Base-by-base conservation (phyloP, 2,113 vertebrate species). In the Paratilapia polleni region DNA sequence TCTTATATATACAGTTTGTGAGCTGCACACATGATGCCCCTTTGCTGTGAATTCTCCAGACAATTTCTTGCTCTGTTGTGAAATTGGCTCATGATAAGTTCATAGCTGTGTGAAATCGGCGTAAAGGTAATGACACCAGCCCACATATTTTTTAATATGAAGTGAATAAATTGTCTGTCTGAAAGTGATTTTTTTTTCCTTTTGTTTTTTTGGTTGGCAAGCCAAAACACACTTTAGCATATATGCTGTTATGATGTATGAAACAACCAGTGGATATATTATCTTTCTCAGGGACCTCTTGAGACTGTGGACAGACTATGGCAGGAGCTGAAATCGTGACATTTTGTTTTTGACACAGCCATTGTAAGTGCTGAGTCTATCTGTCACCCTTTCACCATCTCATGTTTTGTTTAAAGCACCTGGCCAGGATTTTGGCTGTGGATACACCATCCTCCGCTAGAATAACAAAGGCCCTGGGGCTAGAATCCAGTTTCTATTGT, bases 331-430 rank as follows among this genome's bases (percentile, higher is more conserved):
- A 76, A 85, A 76, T 12, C 8, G 8, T 82, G 78, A 66, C 75
- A 77, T 89, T 91, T 84, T 62, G 49, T 52, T 78, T 62, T 59
- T 41, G 28, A n/a, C 78, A 24, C 57, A 64, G 78, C 57, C n/a
- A 26, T 87, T 88, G 80, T 74, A 24, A 12, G 49, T 83, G 66
- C 43, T 63, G 20, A 76, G 75, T 80, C 79, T 26, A 49, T 62
- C 63, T 75, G 75, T 85, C 85, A 57, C 14, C 57, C 47, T 28
- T 36, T 78, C 73, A 9, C 61, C 38, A 66, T 74, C 64, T 77
- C 26, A 2, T 81, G 80, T 78, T 84, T 84, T 88, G 87, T 90
- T 83, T 78, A 49, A 38, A 82, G 70, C 81, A 83, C 79, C 79
- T 60, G 88, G 43, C 26, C 64, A 28, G 59, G 70, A 78, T 81